Percentiles rank a stretch among this genome's conserved stretches.
phyloP scores from a whole-genome alignment of 2,797 vertebrate species.

The Coilia nasus region DNA sequence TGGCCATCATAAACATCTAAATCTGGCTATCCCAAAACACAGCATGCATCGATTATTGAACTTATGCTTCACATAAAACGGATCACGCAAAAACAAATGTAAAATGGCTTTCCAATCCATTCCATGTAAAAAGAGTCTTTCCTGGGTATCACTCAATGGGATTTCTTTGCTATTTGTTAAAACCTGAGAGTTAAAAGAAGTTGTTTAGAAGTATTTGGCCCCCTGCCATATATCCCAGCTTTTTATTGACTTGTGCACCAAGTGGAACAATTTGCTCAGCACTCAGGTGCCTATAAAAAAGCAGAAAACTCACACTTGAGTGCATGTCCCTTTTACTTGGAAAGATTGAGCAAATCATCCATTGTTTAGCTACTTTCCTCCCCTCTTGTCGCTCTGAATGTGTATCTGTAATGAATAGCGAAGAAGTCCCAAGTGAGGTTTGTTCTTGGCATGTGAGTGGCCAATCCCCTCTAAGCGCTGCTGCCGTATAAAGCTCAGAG shows the following conservation, averaged over 20 bases:
- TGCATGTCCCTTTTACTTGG: neutral
- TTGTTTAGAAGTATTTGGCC: neutral
- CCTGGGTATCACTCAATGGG: neutral
- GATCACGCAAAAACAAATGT: too few relatives aligned
- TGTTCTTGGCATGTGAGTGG: conserved; percentile 45
- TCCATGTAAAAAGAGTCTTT: too few relatives aligned
- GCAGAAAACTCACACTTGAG: neutral
- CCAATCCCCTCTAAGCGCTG: conserved; percentile 40
- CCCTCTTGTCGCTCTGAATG: neutral
- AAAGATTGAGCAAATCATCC: neutral
- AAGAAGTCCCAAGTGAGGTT: conserved; percentile 23
- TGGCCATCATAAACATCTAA: too few relatives aligned
- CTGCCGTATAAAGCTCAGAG: conserved; percentile 36
- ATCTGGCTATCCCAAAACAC: too few relatives aligned
- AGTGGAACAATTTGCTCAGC: neutral
- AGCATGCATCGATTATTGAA: too few relatives aligned
- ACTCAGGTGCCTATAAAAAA: neutral
- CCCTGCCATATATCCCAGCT: too few relatives aligned
- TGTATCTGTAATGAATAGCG: conserved; percentile 19
- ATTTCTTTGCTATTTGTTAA: neutral
- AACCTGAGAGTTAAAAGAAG: neutral
- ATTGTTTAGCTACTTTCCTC: conserved; percentile 12
- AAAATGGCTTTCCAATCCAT: too few relatives aligned
- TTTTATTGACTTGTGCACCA: neutral
- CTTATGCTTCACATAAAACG: too few relatives aligned